A percentile compares a stretch with the other conserved stretches of the same genome.
phyloP scores from a whole-genome alignment of 2,797 vertebrate genomes.

The Phalanger gymnotis region DNA sequence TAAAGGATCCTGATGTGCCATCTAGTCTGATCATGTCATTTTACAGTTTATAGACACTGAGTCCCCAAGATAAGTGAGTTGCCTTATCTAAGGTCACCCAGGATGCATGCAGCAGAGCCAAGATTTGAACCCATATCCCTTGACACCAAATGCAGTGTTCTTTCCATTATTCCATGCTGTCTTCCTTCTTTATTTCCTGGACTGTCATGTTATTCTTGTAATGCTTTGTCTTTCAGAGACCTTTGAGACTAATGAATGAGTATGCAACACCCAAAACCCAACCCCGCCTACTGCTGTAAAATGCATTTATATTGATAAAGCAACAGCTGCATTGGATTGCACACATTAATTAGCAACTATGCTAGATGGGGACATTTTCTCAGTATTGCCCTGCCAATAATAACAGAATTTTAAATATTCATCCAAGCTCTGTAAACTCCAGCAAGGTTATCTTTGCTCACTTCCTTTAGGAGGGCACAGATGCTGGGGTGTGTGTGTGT shows the following conservation, averaged over 20 bases:
- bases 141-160: neutral
- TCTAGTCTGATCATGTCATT: neutral
- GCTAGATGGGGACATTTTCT: constrained; percentile 57
- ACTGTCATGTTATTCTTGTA: neutral
- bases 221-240: neutral
- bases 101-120: neutral
- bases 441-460: constrained; percentile 16
- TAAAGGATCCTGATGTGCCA: neutral
- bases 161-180: neutral
- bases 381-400: constrained; percentile 66
- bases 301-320: neutral
- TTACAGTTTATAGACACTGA: neutral
- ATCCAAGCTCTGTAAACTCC: constrained; percentile 60
- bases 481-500: neutral
- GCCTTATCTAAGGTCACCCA: neutral
- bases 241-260: neutral
- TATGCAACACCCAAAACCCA: neutral
- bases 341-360: neutral
- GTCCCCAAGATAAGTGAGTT: neutral
- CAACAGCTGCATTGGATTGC: neutral
- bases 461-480: neutral
- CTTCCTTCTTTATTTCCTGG: neutral
- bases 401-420: constrained; percentile 58
- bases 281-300: neutral
- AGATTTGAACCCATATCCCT: neutral